A percentile compares a stretch with the other conserved stretches of the same genome.
Conservation (phyloP, 2,797 vertebrate species). For the Helostoma temminkii region DNA sequence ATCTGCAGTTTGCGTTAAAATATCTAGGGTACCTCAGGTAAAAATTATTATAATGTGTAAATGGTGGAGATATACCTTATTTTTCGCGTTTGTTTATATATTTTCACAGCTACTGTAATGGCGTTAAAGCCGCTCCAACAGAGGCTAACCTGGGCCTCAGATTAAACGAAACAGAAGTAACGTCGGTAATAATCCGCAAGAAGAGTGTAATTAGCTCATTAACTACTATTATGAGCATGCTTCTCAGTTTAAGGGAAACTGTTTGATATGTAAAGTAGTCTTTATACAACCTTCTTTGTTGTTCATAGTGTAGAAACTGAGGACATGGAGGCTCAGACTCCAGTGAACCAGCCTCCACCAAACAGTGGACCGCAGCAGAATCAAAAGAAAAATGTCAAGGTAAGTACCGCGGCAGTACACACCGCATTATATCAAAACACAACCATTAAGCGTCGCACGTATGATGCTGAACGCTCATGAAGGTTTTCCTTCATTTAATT, state of each 20-base stretch:
- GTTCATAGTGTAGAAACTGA: slow-evolving; percentile 7
- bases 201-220: rapidly evolving
- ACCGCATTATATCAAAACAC: neutral
- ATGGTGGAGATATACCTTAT: rapidly evolving
- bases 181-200: no score
- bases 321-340: slow-evolving; percentile 39
- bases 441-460: neutral
- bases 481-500: slow-evolving; percentile 5
- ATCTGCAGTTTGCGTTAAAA: neutral
- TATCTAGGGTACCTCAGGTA: neutral
- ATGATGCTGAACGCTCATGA: neutral
- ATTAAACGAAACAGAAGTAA: neutral
- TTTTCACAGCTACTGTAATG: neutral
- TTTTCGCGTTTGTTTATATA: neutral
- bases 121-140: neutral
- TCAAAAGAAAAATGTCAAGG: slow-evolving; percentile 49
- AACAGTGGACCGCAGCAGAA: slow-evolving; percentile 29
- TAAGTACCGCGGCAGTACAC: slow-evolving; percentile 11
- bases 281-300: no score
- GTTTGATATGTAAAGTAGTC: no score
- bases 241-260: no score
- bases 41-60: neutral
- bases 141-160: slow-evolving; percentile 7
- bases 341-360: slow-evolving; percentile 6
- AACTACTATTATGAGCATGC: neutral